A percentile compares a stretch with the other conserved stretches of the same genome.
Evolutionary conservation across 2,797 vertebrate species (phyloP).

Genomic region (Danio albolineatus): DNA sequence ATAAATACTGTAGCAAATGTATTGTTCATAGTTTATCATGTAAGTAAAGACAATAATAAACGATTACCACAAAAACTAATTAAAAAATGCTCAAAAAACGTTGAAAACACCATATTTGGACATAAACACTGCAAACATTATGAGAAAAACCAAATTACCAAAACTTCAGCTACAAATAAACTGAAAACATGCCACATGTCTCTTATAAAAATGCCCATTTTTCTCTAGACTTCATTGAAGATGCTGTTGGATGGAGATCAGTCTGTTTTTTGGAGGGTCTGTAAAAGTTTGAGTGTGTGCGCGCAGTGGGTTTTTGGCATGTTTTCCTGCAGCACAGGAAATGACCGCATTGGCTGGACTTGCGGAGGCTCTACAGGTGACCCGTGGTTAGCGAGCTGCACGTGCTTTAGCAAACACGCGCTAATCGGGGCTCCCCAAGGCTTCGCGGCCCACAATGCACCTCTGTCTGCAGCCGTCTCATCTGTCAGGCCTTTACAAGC

Average conservation of each 20-base stretch:
- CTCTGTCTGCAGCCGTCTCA: constrained; percentile 76
- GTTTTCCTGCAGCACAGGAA: constrained; percentile 54
- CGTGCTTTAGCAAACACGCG: constrained; percentile 18
- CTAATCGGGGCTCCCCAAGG: constrained; percentile 14
- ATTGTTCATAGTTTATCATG: no score
- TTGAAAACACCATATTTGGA: no score
- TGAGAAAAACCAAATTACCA: no score
- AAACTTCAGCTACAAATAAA: no score
- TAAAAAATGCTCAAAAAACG: no score
- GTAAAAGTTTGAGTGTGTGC: constrained; percentile 44
- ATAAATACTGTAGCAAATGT: no score
- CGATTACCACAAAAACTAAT: no score
- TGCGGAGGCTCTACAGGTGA: constrained; percentile 40
- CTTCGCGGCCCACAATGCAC: constrained; percentile 71
- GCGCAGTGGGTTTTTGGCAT: background rate
- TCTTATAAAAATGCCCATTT: background rate
- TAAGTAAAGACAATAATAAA: no score
- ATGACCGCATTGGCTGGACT: constrained; percentile 57
- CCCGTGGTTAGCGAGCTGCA: constrained; percentile 35
- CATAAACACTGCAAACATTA: no score
- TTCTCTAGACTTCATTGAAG: constrained; percentile 13
- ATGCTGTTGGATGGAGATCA: constrained; percentile 22
- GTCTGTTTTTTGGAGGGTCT: constrained; percentile 15
- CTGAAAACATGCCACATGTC: no score
- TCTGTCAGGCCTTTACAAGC: constrained; percentile 78